These are phyloP conservation scores for Pipistrellus pipistrellus DNA, from an alignment of 2,797 vertebrate genomes.

Conservation along the genomic window DNA sequence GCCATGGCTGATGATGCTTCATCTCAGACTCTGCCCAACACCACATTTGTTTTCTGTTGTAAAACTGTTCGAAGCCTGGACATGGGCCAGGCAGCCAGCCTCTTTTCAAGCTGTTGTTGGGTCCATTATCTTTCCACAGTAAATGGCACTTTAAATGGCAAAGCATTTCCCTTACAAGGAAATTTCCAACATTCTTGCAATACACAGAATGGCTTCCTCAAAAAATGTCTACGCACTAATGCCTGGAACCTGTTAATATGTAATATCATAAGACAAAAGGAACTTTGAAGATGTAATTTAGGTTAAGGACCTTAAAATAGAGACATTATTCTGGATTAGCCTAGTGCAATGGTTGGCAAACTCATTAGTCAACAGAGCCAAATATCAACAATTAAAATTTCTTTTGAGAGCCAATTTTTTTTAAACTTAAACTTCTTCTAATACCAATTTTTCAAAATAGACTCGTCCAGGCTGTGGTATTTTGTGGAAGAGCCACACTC, in stretches of 20 bases:
- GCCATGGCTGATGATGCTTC: not conserved
- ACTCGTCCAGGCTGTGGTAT: too few species aligned
- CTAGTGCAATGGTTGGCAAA: too few species aligned
- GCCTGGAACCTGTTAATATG: not conserved
- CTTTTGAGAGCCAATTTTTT: too few species aligned
- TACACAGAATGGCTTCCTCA: not conserved
- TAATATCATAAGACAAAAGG: not conserved
- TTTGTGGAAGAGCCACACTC: too few species aligned
- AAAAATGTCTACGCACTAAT: not conserved
- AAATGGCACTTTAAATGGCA: slow-evolving; percentile 25
- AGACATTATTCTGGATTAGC: not conserved
- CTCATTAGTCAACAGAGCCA: too few species aligned
- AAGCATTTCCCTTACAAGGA: not conserved
- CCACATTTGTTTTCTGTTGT: not conserved
- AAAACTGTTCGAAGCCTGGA: not conserved
- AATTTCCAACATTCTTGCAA: not conserved
- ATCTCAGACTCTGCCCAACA: not conserved
- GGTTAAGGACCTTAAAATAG: not conserved
- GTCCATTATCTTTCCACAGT: not conserved
- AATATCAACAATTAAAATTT: too few species aligned
- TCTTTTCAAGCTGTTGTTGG: not conserved
- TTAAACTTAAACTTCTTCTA: too few species aligned
- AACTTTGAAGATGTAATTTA: not conserved
- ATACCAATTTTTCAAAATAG: too few species aligned
- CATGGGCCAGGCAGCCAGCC: not conserved